A percentile compares a stretch with the other conserved stretches of the same genome.
These are phyloP conservation scores for Ophion slaviceki DNA, from an alignment of 2,888 invertebrate genomes.

Conservation along the genomic window DNA sequence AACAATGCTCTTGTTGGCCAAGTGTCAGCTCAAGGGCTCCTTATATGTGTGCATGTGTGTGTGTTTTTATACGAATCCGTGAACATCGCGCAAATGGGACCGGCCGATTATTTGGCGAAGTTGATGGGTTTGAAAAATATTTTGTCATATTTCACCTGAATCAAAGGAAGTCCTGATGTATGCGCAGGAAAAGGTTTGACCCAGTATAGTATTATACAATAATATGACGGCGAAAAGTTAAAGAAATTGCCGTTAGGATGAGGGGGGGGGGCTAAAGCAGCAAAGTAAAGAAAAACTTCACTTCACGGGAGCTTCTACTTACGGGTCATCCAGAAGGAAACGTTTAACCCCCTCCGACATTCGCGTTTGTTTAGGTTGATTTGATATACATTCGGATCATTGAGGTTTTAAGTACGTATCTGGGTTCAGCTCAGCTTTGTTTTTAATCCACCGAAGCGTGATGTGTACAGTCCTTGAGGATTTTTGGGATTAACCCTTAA, in stretches of 20 bases:
- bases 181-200: conserved; percentile 8
- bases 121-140: conserved; percentile 53
- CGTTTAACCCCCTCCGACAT: conserved; percentile 50
- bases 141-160: conserved; percentile 34
- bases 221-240: conserved; percentile 17
- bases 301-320: conserved; percentile 49
- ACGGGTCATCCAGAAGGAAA: conserved; percentile 55
- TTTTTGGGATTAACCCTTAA: too few species aligned
- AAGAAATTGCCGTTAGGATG: not conserved
- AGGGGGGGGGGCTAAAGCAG: not conserved
- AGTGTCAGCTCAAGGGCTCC: conserved; percentile 29
- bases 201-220: not conserved
- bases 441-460: too few species aligned
- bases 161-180: not conserved
- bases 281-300: conserved; percentile 16
- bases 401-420: too few species aligned
- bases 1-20: conserved; percentile 28
- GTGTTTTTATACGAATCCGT: not conserved
- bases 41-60: not conserved
- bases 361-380: conserved; percentile 11
- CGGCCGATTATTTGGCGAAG: conserved; percentile 11
- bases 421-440: too few species aligned
- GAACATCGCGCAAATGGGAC: conserved; percentile 3
- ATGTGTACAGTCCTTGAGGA: too few species aligned
- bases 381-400: too few species aligned